Evolutionary conservation across 2,797 vertebrate genomes (phyloP), one percentile per base, ranked within the genome.

Genomic region (Acanthornis magna): DNA sequence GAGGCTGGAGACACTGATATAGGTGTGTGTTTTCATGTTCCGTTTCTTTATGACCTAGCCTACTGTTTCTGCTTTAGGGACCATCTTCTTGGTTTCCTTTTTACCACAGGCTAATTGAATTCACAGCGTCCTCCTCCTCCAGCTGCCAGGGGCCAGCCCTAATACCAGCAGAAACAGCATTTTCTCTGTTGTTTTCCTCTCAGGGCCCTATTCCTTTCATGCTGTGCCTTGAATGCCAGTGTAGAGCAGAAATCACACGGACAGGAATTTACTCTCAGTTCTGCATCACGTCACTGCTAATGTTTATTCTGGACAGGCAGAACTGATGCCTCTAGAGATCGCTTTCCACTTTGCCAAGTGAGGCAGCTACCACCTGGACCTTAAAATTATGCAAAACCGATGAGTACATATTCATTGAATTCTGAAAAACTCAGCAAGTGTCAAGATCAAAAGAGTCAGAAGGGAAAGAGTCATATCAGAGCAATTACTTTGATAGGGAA

Each of bases 291-390:
- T n/a, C 29, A 36, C 32, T 65, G 17, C 11, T 85, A 10, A 36
- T 10, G 14, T 66, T 86, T 89, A 54, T 53, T 76, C 42, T 6
- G 2, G 42, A 43, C 7, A n/a, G 38, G 20, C 6, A 68, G 51
- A 90, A n/a, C 30, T 47, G 7, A 16, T 66, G n/a, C 40, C 27
- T 75, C 30, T 48, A 45, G 25, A 76, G 18, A 78, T 38, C 0
- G 0, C 15, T 26, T 81, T 77, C 38, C 13, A 32, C 51, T 74
- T 86, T 0, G 0, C 29, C 18, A 38, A 72, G 38, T 11, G 38
- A 42, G 60, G 32, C 16, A 55, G 34, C 51, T 70, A 20, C 45
- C 11, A 30, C 11, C 9, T n/a, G 21, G 40, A 45, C 10, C 9
- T 66, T 82, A 60, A 89, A 95, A 60, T 27, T 53, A 26, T 2